phyloP scores from a whole-genome alignment of 2,888 invertebrate genomes.

The Pristionchus entomophagus region DNA sequence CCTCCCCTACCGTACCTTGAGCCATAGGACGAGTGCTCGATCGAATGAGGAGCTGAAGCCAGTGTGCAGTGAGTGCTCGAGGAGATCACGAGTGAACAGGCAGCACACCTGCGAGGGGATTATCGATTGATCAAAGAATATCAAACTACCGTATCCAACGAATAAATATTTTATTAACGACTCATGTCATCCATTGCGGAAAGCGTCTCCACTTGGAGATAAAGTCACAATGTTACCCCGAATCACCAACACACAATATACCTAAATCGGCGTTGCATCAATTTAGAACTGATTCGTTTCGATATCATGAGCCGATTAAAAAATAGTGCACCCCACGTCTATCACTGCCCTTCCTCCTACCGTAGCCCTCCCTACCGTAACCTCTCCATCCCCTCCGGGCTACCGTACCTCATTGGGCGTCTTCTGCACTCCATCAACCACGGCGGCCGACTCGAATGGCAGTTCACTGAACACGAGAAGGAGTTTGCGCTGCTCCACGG shows the following conservation, averaged over 20 bases:
- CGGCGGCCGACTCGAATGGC: slow-evolving; percentile 84
- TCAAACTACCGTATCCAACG: too few species aligned
- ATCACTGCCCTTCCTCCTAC: neutral
- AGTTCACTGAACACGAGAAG: slow-evolving; percentile 86
- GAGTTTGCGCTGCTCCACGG: slow-evolving; percentile 69
- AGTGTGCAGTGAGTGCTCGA: slow-evolving; percentile 65
- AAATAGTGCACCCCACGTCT: too few species aligned
- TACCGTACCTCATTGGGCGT: slow-evolving; percentile 38
- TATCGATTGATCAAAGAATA: neutral
- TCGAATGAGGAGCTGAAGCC: slow-evolving; percentile 66
- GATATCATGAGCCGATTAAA: too few species aligned
- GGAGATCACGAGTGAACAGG: slow-evolving; percentile 60
- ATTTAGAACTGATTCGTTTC: too few species aligned
- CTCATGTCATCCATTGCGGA: too few species aligned
- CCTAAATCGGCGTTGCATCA: too few species aligned
- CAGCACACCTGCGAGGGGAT: slow-evolving; percentile 32
- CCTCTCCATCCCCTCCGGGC: neutral
- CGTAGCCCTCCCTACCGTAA: neutral
- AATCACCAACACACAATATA: too few species aligned
- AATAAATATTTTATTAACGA: too few species aligned
- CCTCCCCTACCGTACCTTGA: slow-evolving; percentile 58
- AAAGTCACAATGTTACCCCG: too few species aligned
- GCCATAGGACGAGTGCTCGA: slow-evolving; percentile 61
- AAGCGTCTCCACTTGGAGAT: too few species aligned
- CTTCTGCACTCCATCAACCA: slow-evolving; percentile 61